phyloP scores from a whole-genome alignment of 1,140 invertebrate genomes.

The Brachionus rotundiformis region DNA sequence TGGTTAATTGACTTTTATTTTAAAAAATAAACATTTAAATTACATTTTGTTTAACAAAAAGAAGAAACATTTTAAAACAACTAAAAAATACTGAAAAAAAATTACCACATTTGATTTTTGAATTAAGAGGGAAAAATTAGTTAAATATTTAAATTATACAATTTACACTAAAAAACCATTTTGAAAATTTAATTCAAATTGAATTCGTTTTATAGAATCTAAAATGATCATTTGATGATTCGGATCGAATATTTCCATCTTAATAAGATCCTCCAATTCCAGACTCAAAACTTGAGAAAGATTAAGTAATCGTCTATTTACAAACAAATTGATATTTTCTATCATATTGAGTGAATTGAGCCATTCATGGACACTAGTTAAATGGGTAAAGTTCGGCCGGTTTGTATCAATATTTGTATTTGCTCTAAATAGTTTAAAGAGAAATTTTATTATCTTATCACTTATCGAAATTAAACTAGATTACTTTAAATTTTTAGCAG shows the following conservation, averaged over 20 bases:
- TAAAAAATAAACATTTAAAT: conserved; percentile 36
- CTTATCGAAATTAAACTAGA: background rate
- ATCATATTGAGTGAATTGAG: conserved; percentile 21
- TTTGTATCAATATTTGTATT: conserved; percentile 44
- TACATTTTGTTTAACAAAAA: conserved; percentile 21
- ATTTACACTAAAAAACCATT: conserved; percentile 52
- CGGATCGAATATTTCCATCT: conserved; percentile 40
- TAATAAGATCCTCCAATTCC: conserved; percentile 30
- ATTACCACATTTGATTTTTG: background rate
- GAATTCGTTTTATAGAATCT: conserved; percentile 40
- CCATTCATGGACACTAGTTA: conserved; percentile 50
- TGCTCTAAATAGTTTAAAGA: conserved; percentile 1
- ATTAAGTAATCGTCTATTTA: conserved; percentile 23
- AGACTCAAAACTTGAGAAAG: conserved; percentile 44
- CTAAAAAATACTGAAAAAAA: conserved; percentile 7
- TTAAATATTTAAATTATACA: conserved; percentile 13
- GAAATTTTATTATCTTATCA: background rate
- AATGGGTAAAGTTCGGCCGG: conserved; percentile 46
- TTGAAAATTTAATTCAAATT: conserved; percentile 51
- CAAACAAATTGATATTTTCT: background rate
- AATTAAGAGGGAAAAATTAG: background rate
- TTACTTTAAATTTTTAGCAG: conserved; percentile 90
- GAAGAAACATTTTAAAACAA: background rate
- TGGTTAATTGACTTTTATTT: background rate
- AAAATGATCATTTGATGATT: conserved; percentile 43